These are phyloP conservation scores for Parotocinclus haroldoi DNA, from an alignment of 2,797 vertebrate species.

Conservation along the genomic window DNA sequence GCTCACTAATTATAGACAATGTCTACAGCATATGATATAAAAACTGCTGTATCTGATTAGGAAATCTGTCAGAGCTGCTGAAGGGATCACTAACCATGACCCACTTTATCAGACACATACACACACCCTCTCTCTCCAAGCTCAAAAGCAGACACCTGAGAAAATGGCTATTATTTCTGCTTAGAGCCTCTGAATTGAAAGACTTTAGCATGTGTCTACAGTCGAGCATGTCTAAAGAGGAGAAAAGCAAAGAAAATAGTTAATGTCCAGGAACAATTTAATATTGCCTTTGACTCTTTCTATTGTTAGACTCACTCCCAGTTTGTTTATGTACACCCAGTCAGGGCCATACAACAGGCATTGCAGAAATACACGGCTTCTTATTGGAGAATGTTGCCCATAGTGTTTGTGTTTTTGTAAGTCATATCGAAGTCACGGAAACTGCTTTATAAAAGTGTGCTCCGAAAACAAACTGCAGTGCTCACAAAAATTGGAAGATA, in stretches of 20 bases:
- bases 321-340: constrained; percentile 21
- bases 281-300: constrained; percentile 19
- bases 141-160: constrained; percentile 26
- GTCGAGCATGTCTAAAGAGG: neutral
- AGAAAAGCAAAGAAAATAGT: constrained; percentile 14
- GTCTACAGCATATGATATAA: constrained; percentile 46
- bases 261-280: constrained; percentile 8
- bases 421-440: too few species aligned
- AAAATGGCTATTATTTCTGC: constrained; percentile 36
- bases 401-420: too few species aligned
- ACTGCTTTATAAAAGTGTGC: too few species aligned
- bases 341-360: constrained; percentile 6
- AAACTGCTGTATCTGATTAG: constrained; percentile 52
- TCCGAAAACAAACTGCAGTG: neutral
- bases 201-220: constrained; percentile 1
- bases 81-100: constrained; percentile 47
- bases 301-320: constrained; percentile 12
- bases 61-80: constrained; percentile 45
- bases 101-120: constrained; percentile 43
- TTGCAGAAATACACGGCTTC: neutral
- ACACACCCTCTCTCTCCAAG: constrained; percentile 18
- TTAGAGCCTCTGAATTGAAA: constrained; percentile 8
- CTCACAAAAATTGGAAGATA: too few species aligned
- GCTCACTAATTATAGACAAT: constrained; percentile 54
- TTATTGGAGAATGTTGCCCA: constrained; percentile 7